Evolutionary conservation across 2,797 vertebrate species (phyloP).

Genomic region (Phataginus tricuspis): DNA sequence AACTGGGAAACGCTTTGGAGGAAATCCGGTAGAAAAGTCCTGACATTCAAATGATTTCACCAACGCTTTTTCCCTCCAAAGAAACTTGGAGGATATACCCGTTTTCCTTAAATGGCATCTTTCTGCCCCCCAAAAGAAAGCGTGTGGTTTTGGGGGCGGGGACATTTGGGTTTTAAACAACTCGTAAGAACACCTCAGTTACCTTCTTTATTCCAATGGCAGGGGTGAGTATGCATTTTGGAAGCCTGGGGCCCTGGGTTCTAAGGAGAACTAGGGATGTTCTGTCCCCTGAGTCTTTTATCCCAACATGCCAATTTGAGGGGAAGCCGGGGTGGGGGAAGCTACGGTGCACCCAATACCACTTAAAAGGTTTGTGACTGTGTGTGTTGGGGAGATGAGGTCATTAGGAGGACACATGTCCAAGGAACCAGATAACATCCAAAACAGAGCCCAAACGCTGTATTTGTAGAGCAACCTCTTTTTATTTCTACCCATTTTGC

Average conservation of each 20-base stretch:
- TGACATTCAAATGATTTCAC: conserved; percentile 48
- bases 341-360: background rate
- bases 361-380: background rate
- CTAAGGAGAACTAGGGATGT: background rate
- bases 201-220: conserved; percentile 72
- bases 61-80: conserved; percentile 44
- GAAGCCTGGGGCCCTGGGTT: background rate
- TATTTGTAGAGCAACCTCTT: background rate
- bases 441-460: background rate
- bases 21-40: conserved; percentile 63
- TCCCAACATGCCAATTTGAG: background rate
- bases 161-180: conserved; percentile 73
- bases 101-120: conserved; percentile 77
- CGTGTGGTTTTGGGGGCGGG: conserved; percentile 77
- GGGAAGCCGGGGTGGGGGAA: accelerated
- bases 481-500: background rate
- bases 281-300: background rate
- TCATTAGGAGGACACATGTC: background rate
- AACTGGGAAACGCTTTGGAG: conserved; percentile 38
- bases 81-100: conserved; percentile 49
- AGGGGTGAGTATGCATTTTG: conserved; percentile 72
- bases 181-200: conserved; percentile 61
- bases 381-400: background rate
- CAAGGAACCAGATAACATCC: background rate
- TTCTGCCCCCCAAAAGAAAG: conserved; percentile 72